These are phyloP conservation scores for Monomorium pharaonis DNA, from an alignment of 1,140 invertebrate species.

Conservation along the genomic window DNA sequence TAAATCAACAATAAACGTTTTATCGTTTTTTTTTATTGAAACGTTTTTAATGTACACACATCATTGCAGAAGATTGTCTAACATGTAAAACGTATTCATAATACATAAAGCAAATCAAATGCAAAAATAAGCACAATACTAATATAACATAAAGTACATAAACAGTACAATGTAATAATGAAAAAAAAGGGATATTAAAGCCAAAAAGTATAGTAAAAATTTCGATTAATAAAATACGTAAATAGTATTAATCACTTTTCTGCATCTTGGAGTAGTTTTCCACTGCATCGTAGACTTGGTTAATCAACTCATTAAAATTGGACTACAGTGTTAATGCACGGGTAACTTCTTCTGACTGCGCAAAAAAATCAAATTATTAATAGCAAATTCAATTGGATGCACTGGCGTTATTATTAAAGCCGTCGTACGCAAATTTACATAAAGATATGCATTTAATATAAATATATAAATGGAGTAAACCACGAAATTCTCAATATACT, in stretches of 20 bases:
- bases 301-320: too few species aligned
- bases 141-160: neutral
- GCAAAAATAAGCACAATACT: neutral
- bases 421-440: too few species aligned
- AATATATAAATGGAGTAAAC: too few species aligned
- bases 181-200: neutral
- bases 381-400: neutral
- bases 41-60: neutral
- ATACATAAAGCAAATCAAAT: neutral
- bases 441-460: too few species aligned
- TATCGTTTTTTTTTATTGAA: slow-evolving; percentile 17
- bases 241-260: neutral
- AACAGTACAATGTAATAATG: neutral
- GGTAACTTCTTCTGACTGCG: slow-evolving; percentile 72
- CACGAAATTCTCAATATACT: too few species aligned
- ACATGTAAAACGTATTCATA: neutral
- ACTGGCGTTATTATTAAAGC: too few species aligned
- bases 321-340: slow-evolving; percentile 76
- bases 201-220: neutral
- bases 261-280: slow-evolving; percentile 87
- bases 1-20: neutral
- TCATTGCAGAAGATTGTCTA: neutral
- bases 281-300: slow-evolving; percentile 86
- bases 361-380: neutral
- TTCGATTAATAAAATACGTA: neutral